These are phyloP conservation scores for Campoplex capitator DNA, from an alignment of 2,888 invertebrate genomes.

Conservation along the genomic window DNA sequence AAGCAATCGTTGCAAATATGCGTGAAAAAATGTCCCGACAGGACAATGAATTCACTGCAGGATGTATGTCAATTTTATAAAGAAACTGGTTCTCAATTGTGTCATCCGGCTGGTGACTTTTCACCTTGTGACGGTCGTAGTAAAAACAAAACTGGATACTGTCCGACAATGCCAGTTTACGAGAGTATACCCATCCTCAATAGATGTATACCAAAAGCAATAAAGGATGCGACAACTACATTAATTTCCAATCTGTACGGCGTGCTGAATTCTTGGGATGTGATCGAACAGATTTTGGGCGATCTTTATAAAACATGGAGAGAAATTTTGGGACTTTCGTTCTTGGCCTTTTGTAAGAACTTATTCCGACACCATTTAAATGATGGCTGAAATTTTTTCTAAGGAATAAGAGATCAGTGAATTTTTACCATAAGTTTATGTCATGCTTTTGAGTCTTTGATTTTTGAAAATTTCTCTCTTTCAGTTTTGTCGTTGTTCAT, in stretches of 20 bases:
- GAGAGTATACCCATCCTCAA: slow-evolving; percentile 93
- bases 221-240: slow-evolving; percentile 88
- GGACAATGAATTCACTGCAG: slow-evolving; percentile 87
- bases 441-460: not conserved
- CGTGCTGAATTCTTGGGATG: slow-evolving; percentile 94
- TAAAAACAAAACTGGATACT: slow-evolving; percentile 80
- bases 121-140: slow-evolving; percentile 78
- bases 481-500: slow-evolving; percentile 93
- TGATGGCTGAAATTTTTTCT: not conserved
- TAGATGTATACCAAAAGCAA: slow-evolving; percentile 93
- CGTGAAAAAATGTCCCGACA: slow-evolving; percentile 94
- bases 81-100: slow-evolving; percentile 91
- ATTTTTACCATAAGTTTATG: not conserved
- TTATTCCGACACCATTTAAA: slow-evolving; percentile 16
- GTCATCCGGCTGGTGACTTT: slow-evolving; percentile 85
- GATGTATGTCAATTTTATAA: slow-evolving; percentile 91
- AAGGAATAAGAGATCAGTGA: not conserved
- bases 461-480: not conserved
- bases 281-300: slow-evolving; percentile 94
- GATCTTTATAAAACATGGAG: slow-evolving; percentile 96
- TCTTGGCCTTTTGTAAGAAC: slow-evolving; percentile 91
- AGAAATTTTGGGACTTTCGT: slow-evolving; percentile 92
- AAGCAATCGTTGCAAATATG: slow-evolving; percentile 94
- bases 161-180: slow-evolving; percentile 91
- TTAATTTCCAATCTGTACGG: slow-evolving; percentile 91